Conservation (phyloP, 1,140 invertebrate genomes). For the Pseudomyrmex concolor region DNA sequence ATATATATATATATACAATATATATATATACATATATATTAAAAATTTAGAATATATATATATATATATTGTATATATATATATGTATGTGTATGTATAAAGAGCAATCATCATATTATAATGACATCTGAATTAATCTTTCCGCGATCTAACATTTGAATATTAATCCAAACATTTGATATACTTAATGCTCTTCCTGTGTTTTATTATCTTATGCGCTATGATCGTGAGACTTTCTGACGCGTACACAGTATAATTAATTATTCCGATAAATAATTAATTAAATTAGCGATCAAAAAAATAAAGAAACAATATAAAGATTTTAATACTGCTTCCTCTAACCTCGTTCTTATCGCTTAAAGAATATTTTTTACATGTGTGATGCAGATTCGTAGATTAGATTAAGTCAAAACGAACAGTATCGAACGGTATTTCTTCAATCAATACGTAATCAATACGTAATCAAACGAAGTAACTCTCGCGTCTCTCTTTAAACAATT, state of each 20-base stretch:
- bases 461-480: neutral
- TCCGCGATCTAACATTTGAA: neutral
- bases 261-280: neutral
- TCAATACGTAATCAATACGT: slow-evolving; percentile 4
- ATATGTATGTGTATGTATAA: neutral
- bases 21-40: too few species aligned
- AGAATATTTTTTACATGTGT: slow-evolving; percentile 27
- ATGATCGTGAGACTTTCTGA: too few species aligned
- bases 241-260: too few species aligned
- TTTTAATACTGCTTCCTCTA: neutral
- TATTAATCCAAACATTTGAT: neutral
- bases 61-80: too few species aligned
- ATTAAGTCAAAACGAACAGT: slow-evolving; percentile 32
- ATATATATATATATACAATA: too few species aligned
- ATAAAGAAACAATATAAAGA: slow-evolving; percentile 14
- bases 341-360: neutral
- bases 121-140: neutral
- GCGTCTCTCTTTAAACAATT: neutral
- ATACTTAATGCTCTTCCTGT: too few species aligned
- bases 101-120: neutral
- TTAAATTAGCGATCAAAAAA: neutral
- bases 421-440: slow-evolving; percentile 26
- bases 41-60: too few species aligned
- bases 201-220: too few species aligned
- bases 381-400: slow-evolving; percentile 39